Evolutionary conservation across 2,888 invertebrate genomes (phyloP).

Genomic region (Anticlea derivata): DNA sequence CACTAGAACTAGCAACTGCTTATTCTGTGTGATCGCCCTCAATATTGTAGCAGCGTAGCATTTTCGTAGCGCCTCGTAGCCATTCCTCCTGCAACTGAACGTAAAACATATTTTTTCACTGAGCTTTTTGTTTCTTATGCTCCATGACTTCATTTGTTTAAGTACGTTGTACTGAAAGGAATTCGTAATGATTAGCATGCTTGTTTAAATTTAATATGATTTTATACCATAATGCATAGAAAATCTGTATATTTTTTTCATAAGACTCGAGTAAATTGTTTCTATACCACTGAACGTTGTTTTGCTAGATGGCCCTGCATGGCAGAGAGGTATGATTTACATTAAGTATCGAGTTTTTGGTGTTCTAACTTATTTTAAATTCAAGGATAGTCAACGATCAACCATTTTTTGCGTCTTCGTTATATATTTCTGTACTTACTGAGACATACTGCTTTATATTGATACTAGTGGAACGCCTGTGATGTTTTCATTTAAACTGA

Average conservation of each 20-base stretch:
- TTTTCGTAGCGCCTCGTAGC: conserved; percentile 40
- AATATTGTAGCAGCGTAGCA: conserved; percentile 42
- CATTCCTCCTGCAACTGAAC: conserved; percentile 11
- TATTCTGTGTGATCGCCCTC: conserved; percentile 36
- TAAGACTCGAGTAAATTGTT: too few relatives aligned
- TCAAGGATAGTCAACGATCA: conserved; percentile 57
- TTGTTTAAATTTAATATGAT: too few relatives aligned
- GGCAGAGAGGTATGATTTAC: conserved; percentile 48
- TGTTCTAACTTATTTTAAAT: conserved; percentile 49
- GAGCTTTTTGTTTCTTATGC: neutral
- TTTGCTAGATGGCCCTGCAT: conserved; percentile 12
- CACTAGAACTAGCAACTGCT: conserved; percentile 10
- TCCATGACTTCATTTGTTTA: neutral
- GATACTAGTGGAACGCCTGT: neutral
- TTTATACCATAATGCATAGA: too few relatives aligned
- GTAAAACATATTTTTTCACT: neutral
- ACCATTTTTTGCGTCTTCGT: conserved; percentile 39
- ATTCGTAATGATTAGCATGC: too few relatives aligned
- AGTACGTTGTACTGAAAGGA: too few relatives aligned
- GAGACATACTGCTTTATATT: neutral
- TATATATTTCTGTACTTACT: neutral
- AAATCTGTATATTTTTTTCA: too few relatives aligned
- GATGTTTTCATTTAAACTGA: too few relatives aligned
- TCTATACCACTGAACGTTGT: too few relatives aligned
- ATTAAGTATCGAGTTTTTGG: conserved; percentile 61